phyloP scores from a whole-genome alignment of 2,113 vertebrate species.

The Theristicus caerulescens region DNA sequence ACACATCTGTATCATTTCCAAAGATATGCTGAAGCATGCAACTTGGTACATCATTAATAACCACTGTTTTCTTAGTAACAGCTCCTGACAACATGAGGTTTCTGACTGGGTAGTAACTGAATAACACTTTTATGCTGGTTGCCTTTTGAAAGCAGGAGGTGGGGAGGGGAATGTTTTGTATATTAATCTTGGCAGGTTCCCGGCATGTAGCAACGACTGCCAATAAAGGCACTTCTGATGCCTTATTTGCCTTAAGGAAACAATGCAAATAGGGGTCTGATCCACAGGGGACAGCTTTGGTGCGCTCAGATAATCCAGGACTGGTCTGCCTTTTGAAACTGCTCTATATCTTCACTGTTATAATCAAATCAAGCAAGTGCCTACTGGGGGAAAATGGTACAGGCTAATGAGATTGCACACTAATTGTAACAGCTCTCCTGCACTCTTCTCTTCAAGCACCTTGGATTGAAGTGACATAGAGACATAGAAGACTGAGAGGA shows the following conservation, averaged over 20 bases:
- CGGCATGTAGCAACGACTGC: neutral
- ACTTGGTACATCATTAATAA: neutral
- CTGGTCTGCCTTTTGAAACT: neutral
- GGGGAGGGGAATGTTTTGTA: neutral
- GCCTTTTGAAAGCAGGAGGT: neutral
- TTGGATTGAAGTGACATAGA: neutral
- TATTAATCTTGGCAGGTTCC: slow-evolving; percentile 3
- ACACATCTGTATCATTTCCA: neutral
- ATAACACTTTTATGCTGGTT: neutral
- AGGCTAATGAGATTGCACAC: neutral
- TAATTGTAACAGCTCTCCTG: neutral
- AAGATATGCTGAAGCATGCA: neutral
- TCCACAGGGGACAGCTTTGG: neutral
- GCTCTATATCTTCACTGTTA: neutral
- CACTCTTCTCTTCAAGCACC: neutral
- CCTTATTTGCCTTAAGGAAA: neutral
- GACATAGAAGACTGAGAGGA: neutral
- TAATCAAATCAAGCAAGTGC: neutral
- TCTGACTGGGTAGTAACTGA: neutral
- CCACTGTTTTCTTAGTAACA: neutral
- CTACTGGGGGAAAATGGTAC: neutral
- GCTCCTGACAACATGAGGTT: neutral
- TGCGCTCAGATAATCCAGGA: neutral
- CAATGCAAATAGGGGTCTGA: neutral
- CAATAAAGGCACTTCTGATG: neutral